A percentile compares a stretch with the other conserved stretches of the same genome.
phyloP scores from a whole-genome alignment of 2,113 vertebrate species.

The Lepus europaeus region DNA sequence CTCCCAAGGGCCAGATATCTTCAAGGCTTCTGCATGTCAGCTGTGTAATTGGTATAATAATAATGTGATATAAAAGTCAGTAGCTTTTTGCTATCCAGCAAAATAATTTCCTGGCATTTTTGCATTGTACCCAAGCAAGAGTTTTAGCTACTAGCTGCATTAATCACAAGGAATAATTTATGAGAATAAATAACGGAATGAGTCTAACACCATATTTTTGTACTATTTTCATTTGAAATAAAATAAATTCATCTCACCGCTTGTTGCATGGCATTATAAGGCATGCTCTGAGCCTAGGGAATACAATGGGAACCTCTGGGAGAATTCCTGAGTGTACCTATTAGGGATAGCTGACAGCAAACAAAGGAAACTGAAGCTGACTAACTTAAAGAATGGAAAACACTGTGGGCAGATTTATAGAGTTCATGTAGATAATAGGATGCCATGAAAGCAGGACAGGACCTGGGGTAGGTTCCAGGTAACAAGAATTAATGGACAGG shows the following conservation, averaged over 20 bases:
- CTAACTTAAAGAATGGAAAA: not conserved
- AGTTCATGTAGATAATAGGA: not conserved
- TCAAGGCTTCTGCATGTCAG: conserved; percentile 69
- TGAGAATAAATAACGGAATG: conserved; percentile 59
- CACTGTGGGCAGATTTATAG: not conserved
- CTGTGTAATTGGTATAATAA: conserved; percentile 68
- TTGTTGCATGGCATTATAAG: not conserved
- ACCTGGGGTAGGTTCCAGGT: not conserved
- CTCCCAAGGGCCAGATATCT: conserved; percentile 50
- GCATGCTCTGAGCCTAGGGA: not conserved
- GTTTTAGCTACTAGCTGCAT: conserved; percentile 66
- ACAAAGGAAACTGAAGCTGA: not conserved
- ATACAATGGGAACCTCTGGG: not conserved
- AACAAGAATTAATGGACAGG: not conserved
- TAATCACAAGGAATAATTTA: conserved; percentile 71
- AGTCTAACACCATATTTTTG: conserved; percentile 45
- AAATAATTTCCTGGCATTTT: conserved; percentile 61
- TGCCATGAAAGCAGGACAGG: not conserved
- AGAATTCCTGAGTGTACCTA: not conserved
- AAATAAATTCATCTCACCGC: conserved; percentile 43
- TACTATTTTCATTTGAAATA: conserved; percentile 61
- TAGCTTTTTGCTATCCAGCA: conserved; percentile 54
- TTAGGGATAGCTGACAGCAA: not conserved
- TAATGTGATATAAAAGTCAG: conserved; percentile 63
- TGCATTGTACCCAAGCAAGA: conserved; percentile 63